Conservation (phyloP, 1,140 invertebrate species). For the Diabrotica undecimpunctata region DNA sequence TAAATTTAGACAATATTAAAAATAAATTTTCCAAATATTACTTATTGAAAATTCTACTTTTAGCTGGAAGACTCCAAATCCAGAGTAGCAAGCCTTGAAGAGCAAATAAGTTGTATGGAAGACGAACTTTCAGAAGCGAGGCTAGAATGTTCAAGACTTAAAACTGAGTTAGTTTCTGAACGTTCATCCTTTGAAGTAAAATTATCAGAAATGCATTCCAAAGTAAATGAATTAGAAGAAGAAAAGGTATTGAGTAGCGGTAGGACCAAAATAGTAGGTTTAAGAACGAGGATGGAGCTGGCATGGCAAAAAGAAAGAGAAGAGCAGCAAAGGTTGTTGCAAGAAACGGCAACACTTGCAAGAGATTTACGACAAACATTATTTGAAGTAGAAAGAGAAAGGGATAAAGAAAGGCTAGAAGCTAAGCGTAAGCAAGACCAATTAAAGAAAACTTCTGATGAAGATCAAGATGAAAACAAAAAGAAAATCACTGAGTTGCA, state of each 20-base stretch:
- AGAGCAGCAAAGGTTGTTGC: conserved; percentile 83
- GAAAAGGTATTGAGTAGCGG: conserved; percentile 74
- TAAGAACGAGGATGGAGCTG: conserved; percentile 85
- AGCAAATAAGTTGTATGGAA: conserved; percentile 80
- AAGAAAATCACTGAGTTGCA: conserved; percentile 81
- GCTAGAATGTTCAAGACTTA: conserved; percentile 77
- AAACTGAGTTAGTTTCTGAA: conserved; percentile 86
- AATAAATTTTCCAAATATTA: conserved; percentile 15
- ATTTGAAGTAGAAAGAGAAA: conserved; percentile 83
- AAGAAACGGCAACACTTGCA: conserved; percentile 87
- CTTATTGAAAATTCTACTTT: conserved; percentile 17
- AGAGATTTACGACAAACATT: conserved; percentile 82
- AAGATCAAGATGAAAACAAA: conserved; percentile 85
- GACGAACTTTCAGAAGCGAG: conserved; percentile 83
- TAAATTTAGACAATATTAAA: no score
- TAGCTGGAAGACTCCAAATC: conserved; percentile 57
- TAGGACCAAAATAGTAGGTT: conserved; percentile 76
- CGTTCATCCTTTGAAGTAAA: conserved; percentile 84
- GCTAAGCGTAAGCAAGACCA: conserved; percentile 81
- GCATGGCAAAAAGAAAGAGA: conserved; percentile 95
- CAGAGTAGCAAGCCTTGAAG: conserved; percentile 68
- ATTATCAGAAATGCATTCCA: conserved; percentile 83
- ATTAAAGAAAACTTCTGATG: conserved; percentile 76
- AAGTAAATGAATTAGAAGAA: conserved; percentile 88
- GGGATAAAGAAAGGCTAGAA: conserved; percentile 84